Percentiles rank a stretch among this genome's conserved stretches.
Evolutionary conservation across 2,797 vertebrate species (phyloP).

Genomic region (Rhinophrynus dorsalis): DNA sequence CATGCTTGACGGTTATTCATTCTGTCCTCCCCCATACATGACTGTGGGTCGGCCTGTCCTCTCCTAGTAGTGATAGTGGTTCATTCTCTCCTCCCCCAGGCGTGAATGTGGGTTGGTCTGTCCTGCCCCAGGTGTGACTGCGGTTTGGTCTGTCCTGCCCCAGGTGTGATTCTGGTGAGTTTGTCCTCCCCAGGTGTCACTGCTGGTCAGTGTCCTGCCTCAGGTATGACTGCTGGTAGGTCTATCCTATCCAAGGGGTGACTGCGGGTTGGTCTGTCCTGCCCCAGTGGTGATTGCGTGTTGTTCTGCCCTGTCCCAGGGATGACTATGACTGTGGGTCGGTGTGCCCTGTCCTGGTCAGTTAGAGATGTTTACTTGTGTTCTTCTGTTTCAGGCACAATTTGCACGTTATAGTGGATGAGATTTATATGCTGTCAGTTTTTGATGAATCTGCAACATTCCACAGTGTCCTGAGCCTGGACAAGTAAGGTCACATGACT

Average conservation of each 20-base stretch:
- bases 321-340: too few species aligned
- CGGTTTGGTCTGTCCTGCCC: background rate
- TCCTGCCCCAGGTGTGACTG: background rate
- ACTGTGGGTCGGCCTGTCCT: background rate
- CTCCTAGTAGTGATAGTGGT: background rate
- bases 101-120: background rate
- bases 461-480: slow-evolving; percentile 84
- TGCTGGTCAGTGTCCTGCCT: background rate
- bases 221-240: background rate
- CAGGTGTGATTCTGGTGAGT: background rate
- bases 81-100: background rate
- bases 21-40: too few species aligned
- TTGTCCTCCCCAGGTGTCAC: background rate
- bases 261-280: background rate
- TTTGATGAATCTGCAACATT: slow-evolving; percentile 82
- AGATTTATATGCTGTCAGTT: slow-evolving; percentile 94
- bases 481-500: slow-evolving; percentile 71
- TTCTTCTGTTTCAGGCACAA: slow-evolving; percentile 71
- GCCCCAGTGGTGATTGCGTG: too few species aligned
- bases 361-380: background rate
- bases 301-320: background rate
- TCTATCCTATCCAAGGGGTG: background rate
- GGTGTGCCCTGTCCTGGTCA: background rate
- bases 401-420: slow-evolving; percentile 90
- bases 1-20: too few species aligned